Base-by-base conservation (phyloP, 2,888 invertebrate genomes). In the Spilosoma lubricipeda region DNA sequence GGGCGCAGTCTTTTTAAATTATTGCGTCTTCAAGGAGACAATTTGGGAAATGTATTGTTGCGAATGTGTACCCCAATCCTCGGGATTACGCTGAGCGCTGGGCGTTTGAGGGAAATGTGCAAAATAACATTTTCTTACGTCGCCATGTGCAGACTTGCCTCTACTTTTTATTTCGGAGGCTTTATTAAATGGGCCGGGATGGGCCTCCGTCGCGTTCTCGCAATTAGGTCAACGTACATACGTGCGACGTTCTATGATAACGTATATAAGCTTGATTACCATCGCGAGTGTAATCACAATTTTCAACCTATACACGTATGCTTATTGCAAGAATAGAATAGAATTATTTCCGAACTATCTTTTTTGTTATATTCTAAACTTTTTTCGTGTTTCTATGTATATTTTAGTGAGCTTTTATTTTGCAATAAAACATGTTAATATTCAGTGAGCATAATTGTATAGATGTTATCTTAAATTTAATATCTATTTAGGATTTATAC, bases 11-110 rank as follows among this genome's bases (percentile, higher is more conserved):
- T 90, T 91, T 90, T 93, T 89, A 93, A 93, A 93, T 93, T 90
- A 94, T 93, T 89, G 90, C 92, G 90, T 90, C 89, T 93, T 93
- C 90, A 90, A 88, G 91, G 89, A 91, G 91, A 94, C 93, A 93
- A 94, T 94, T 94, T 91, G 83, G 89, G 83, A 89, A 93, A 93
- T 92, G 93, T 93, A 93, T 93, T 88, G 90, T 90, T 83, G 88
- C 80, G 85, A 86, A 87, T 88, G 86, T 86, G 86, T 87, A 87
- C 86, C 87, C 87, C 87, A 88, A 91, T 90, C 89, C 88, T 76
- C 79, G 83, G 90, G 91, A 93, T 93, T 92, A 93, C 89, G 84
- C 81, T 86, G 82, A 84, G 87, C 85, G 88, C 77, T 84, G 86
- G 83, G 86, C 87, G 90, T 90, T 89, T 87, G 84, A 86, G 86